phyloP scores from a whole-genome alignment of 2,888 invertebrate species.

The Lochmaea crataegi region DNA sequence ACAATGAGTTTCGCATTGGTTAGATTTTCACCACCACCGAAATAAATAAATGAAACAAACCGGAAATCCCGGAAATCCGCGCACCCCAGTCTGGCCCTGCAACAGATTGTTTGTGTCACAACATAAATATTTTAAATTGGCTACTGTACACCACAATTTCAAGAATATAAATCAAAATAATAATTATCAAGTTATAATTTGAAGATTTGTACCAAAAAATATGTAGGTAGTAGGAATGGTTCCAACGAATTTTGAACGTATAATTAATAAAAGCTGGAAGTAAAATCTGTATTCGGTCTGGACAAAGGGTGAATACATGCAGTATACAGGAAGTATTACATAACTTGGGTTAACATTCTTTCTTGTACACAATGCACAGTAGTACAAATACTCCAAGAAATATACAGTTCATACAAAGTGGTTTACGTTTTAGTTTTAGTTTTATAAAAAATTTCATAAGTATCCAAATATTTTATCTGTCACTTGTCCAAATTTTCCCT shows the following conservation, averaged over 20 bases:
- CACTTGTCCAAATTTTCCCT: too few species aligned
- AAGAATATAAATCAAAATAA: neutral
- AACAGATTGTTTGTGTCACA: slow-evolving; percentile 62
- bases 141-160: slow-evolving; percentile 1
- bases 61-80: slow-evolving; percentile 72
- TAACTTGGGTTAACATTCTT: neutral
- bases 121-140: slow-evolving; percentile 36
- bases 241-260: neutral
- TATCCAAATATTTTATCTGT: too few species aligned
- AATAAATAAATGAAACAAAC: slow-evolving; percentile 65
- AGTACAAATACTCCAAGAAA: too few species aligned
- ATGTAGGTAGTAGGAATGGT: neutral
- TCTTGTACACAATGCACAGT: too few species aligned
- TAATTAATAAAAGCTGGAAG: neutral
- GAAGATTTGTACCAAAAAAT: neutral
- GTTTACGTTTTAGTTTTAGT: too few species aligned
- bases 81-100: slow-evolving; percentile 68
- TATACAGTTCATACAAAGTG: too few species aligned
- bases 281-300: slow-evolving; percentile 9
- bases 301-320: neutral
- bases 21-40: slow-evolving; percentile 39
- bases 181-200: neutral
- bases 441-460: too few species aligned
- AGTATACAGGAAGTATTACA: neutral
- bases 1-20: slow-evolving; percentile 19